phyloP scores from a whole-genome alignment of 2,797 vertebrate genomes.

The Nasua narica region DNA sequence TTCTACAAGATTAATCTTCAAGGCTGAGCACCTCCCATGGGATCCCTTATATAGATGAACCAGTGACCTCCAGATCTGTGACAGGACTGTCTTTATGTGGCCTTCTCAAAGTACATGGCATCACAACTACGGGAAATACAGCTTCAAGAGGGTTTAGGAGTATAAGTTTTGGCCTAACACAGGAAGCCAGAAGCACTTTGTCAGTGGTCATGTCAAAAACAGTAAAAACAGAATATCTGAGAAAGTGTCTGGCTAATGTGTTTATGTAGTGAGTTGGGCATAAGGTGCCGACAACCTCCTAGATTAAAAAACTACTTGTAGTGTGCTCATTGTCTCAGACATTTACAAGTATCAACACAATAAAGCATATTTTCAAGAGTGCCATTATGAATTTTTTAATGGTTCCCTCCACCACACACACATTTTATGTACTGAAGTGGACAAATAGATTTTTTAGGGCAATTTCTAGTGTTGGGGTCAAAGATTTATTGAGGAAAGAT shows the following conservation, averaged over 20 bases:
- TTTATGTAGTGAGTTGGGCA: background rate
- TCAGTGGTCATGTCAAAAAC: background rate
- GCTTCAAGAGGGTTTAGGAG: background rate
- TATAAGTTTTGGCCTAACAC: background rate
- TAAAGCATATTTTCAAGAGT: background rate
- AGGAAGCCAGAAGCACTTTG: background rate
- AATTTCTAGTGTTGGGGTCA: background rate
- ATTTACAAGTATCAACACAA: background rate
- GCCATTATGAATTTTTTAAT: background rate
- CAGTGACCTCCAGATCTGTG: background rate
- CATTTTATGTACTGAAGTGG: background rate
- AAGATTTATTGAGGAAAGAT: background rate
- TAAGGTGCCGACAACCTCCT: background rate
- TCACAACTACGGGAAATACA: background rate
- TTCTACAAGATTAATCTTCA: background rate
- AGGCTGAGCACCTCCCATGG: background rate
- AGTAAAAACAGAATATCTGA: background rate
- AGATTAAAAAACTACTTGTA: background rate
- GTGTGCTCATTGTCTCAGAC: too few relatives aligned
- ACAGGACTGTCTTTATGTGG: background rate
- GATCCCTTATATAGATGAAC: background rate
- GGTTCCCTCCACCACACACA: background rate
- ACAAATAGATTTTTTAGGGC: background rate
- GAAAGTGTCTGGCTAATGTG: background rate
- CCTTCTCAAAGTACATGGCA: background rate